Percentiles rank a stretch among this genome's conserved stretches.
Conservation (phyloP, 2,113 vertebrate species). For the western clawed frog (Xenopus tropicalis) region UCB_Xtro_10.0 CM004450.2:106450501-106451000, state of each 20-base stretch:
- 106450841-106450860: too few species aligned
- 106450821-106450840: too few species aligned
- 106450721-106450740: neutral
- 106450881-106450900: too few species aligned
- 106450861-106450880: too few species aligned
- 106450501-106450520: conserved; percentile 69
- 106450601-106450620: conserved; percentile 55
- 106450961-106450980: too few species aligned
- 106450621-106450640: conserved; percentile 55
- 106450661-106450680: conserved; percentile 37
- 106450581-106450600: conserved; percentile 55
- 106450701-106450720: conserved; percentile 5
- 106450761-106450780: neutral
- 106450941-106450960: too few species aligned
- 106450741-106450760: neutral
- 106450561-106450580: conserved; percentile 72
- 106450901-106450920: too few species aligned
- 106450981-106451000: too few species aligned
- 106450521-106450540: conserved; percentile 69
- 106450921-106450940: too few species aligned
- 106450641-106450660: conserved; percentile 43
- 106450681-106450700: conserved; percentile 33
- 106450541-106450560: conserved; percentile 69
- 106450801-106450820: too few species aligned
- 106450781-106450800: too few species aligned